Evolutionary conservation across 2,113 vertebrate genomes (phyloP).

Genomic region (Chloropsis hardwickii): DNA sequence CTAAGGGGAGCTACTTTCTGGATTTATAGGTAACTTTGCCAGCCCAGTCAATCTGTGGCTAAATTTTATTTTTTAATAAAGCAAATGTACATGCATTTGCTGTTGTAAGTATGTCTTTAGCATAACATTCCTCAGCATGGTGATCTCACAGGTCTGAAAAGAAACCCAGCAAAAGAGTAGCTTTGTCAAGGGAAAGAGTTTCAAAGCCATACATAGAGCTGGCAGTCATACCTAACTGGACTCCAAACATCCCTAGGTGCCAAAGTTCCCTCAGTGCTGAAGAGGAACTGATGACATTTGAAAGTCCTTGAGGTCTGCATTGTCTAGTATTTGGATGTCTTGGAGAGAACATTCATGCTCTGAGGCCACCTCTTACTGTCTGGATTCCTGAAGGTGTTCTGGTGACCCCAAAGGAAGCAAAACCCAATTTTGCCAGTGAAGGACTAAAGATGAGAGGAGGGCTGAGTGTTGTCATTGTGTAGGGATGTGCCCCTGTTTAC

Average conservation of each 20-base stretch:
- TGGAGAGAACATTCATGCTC: accelerated
- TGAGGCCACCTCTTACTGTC: background rate
- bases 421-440: background rate
- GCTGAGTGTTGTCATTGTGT: background rate
- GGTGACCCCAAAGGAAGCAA: background rate
- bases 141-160: background rate
- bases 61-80: background rate
- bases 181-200: background rate
- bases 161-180: background rate
- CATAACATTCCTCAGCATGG: background rate
- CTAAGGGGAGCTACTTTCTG: background rate
- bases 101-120: background rate
- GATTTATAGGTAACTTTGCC: background rate
- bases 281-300: background rate
- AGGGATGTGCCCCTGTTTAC: too few species aligned
- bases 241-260: background rate
- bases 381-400: background rate
- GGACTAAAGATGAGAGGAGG: background rate
- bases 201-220: background rate
- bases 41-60: background rate
- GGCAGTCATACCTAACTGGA: background rate
- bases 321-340: background rate
- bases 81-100: background rate
- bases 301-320: background rate
- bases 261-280: background rate